These are phyloP conservation scores for Hemiprocne comata DNA, from an alignment of 2,113 vertebrate species.

Conservation along the genomic window DNA sequence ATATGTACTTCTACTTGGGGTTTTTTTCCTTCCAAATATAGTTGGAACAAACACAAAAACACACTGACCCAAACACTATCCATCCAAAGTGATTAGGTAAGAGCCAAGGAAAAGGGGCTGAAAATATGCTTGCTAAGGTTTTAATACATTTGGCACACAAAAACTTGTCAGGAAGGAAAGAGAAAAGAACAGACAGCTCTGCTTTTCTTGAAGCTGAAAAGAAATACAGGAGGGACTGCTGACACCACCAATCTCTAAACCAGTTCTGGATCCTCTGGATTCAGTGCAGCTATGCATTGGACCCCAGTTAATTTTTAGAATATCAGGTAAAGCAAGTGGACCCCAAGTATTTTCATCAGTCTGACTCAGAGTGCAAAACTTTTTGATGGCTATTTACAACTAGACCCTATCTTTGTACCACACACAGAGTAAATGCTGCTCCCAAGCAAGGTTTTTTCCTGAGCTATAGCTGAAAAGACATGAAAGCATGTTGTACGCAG, in stretches of 20 bases:
- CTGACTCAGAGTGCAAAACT: neutral
- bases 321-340: accelerated
- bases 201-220: neutral
- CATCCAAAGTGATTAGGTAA: neutral
- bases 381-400: neutral
- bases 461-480: neutral
- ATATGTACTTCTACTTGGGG: neutral
- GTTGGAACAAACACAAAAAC: neutral
- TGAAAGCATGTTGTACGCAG: neutral
- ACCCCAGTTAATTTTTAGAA: neutral
- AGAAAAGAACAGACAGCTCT: neutral
- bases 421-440: neutral
- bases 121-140: neutral
- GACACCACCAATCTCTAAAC: neutral
- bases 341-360: neutral
- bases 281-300: neutral
- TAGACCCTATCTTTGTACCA: neutral
- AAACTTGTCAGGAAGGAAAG: neutral
- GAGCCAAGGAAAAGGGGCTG: neutral
- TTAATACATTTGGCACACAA: neutral
- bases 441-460: neutral
- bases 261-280: neutral
- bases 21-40: neutral
- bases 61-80: neutral
- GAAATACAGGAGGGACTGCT: neutral